A percentile compares a stretch with the other conserved stretches of the same genome.
phyloP scores from a whole-genome alignment of 2,113 vertebrate species.

The Poecilia latipinna region DNA sequence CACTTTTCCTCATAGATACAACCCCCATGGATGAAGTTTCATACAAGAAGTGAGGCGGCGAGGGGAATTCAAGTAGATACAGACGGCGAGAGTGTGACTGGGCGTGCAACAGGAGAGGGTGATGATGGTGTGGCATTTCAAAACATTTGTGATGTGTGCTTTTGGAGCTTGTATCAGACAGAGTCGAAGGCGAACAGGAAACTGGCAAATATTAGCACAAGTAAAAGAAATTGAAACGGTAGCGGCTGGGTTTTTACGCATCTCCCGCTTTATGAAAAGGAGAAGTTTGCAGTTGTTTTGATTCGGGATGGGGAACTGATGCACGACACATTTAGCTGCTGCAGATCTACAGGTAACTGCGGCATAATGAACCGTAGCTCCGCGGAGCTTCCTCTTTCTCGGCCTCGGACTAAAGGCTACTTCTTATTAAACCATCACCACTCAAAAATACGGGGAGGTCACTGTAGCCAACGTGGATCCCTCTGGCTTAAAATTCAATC shows the following conservation, averaged over 20 bases:
- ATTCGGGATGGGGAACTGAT: slow-evolving; percentile 6
- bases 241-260: too few relatives aligned
- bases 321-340: slow-evolving; percentile 7
- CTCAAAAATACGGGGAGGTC: neutral
- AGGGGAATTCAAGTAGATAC: slow-evolving; percentile 5
- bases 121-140: slow-evolving; percentile 28
- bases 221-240: neutral
- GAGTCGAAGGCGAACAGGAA: slow-evolving; percentile 1
- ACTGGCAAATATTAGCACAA: neutral
- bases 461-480: slow-evolving; percentile 3
- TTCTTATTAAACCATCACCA: neutral
- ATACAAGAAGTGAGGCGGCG: slow-evolving; percentile 24
- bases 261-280: neutral
- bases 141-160: slow-evolving; percentile 19
- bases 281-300: neutral
- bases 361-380: neutral
- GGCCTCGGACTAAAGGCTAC: slow-evolving; percentile 10
- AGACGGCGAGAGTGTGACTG: slow-evolving; percentile 26
- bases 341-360: slow-evolving; percentile 32
- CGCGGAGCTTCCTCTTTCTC: slow-evolving; percentile 43
- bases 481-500: neutral
- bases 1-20: slow-evolving; percentile 37
- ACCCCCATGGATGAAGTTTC: slow-evolving; percentile 45
- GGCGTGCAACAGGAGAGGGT: slow-evolving; percentile 8
- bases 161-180: neutral